Conservation (phyloP, 2,797 vertebrate species). For the Cryptoprocta ferox region DNA sequence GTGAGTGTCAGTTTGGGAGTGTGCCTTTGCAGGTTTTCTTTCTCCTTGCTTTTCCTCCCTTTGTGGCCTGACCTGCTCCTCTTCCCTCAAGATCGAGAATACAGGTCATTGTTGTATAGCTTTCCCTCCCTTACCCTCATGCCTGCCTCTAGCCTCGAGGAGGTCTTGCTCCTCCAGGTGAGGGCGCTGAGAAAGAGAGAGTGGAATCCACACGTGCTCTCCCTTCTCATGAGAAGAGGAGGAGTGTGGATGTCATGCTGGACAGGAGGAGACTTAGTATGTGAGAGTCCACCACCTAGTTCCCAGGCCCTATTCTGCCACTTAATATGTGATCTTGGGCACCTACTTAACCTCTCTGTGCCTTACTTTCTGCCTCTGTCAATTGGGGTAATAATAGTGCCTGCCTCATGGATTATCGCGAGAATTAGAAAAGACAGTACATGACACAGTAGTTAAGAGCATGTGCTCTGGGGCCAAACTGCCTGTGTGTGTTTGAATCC, state of each 20-base stretch:
- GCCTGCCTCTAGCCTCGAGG: neutral
- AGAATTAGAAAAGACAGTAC: neutral
- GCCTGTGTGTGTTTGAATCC: neutral
- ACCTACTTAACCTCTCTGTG: neutral
- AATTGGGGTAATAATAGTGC: neutral
- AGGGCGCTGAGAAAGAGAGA: neutral
- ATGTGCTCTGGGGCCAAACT: neutral
- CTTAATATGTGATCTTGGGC: neutral
- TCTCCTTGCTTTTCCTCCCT: neutral
- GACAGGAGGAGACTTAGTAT: too few relatives aligned
- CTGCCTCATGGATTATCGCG: neutral
- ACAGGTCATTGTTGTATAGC: neutral
- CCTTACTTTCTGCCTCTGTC: neutral
- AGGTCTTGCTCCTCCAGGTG: neutral
- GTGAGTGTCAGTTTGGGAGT: neutral
- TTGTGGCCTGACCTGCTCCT: neutral
- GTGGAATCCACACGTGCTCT: neutral
- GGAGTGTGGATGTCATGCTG: accelerated
- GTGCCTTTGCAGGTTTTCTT: neutral
- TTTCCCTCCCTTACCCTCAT: neutral
- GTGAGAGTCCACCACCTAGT: neutral
- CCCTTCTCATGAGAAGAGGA: neutral
- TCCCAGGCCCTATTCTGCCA: neutral
- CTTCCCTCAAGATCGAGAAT: neutral
- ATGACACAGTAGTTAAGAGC: neutral